Base-by-base conservation (phyloP, 2,797 vertebrate genomes). In the Austrolebias charrua region DNA sequence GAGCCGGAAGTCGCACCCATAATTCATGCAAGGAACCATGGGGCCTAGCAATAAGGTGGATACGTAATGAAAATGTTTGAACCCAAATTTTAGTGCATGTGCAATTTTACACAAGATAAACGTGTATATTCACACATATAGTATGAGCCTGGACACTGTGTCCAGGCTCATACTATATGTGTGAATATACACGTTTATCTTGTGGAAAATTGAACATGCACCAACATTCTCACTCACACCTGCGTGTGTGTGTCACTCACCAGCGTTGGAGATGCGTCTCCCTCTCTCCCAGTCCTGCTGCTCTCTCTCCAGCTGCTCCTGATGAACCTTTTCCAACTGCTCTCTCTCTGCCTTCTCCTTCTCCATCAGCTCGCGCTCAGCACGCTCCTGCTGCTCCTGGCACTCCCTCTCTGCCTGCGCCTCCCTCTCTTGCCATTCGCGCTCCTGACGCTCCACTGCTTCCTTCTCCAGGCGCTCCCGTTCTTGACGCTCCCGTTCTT, bases 201-300 rank as follows among this genome's bases (percentile, higher is more conserved):
- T n/a, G n/a, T n/a, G n/a, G n/a, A n/a, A n/a, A n/a, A n/a, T n/a
- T n/a, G n/a, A n/a, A n/a, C n/a, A n/a, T n/a, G n/a, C n/a, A n/a
- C n/a, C n/a, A n/a, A n/a, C n/a, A n/a, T n/a, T n/a, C n/a, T n/a
- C n/a, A n/a, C 31, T 33, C 31, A 33, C 31, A 33, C 31, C 19
- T 53, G 16, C 1, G 38, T 38, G 45, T 19, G 40, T 10, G 49
- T 3, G 20, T 54, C 45, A 81, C 96, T 98, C 93, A 99, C 97
- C 97, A 3, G 95, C 90, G 65, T 91, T 95, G 31, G 96, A 93
- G 79, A 93, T 81, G 82, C 96, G 94, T 80, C 95, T 93, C 74
- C 96, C 96, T 86, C 94, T 93, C 78, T 99, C 97, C 92, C 96
- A 96, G 79, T 98, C 95, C 88, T 94, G 83, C 79, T 95, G 95